These are phyloP conservation scores for Uloborus diversus DNA, from an alignment of 1,140 invertebrate genomes.

Conservation along the genomic window DNA sequence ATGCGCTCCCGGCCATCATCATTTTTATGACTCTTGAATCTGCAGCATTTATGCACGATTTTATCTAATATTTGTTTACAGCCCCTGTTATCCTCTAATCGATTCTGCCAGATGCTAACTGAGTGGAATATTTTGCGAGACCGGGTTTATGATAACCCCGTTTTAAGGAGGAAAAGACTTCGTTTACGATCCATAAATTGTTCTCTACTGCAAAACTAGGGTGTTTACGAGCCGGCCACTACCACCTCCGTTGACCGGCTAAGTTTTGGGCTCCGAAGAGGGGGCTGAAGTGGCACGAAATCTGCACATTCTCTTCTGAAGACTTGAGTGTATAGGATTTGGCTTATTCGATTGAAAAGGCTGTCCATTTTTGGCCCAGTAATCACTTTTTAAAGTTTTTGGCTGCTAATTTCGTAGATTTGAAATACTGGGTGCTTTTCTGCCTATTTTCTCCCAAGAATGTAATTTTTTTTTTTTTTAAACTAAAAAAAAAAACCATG, in stretches of 20 bases:
- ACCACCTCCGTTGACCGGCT: not conserved
- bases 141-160: constrained; percentile 42
- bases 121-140: constrained; percentile 39
- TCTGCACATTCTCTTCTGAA: not conserved
- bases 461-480: no score
- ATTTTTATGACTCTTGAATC: no score
- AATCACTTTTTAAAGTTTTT: no score
- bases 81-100: constrained; percentile 9
- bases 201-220: constrained; percentile 22
- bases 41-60: no score
- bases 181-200: constrained; percentile 48
- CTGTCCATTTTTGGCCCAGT: no score
- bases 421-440: no score
- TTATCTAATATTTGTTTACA: constrained; percentile 52
- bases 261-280: not conserved
- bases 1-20: no score
- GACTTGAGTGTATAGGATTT: not conserved
- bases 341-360: no score
- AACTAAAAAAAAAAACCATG: no score
- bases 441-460: no score
- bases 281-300: not conserved
- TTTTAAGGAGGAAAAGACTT: constrained; percentile 39
- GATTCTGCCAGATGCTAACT: constrained; percentile 17
- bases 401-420: no score
- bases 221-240: constrained; percentile 29